Evolutionary conservation across 2,797 vertebrate species (phyloP), one percentile per base, ranked within the genome.

Genomic region (Heteromormyrus szaboi): DNA sequence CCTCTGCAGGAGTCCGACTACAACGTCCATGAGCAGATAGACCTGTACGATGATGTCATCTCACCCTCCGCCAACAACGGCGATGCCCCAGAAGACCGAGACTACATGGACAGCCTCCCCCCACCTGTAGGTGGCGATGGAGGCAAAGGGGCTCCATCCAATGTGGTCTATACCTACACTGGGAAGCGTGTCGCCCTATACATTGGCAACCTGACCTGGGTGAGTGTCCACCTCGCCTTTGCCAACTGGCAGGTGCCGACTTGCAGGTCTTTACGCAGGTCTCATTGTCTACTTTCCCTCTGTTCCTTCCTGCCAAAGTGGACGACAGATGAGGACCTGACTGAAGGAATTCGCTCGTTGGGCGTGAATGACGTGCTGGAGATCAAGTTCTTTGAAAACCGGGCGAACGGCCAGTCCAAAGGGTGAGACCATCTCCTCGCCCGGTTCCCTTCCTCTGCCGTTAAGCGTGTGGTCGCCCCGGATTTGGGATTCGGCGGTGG

Each of bases 381-480:
- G 95, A 99, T 99, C 90, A 99, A 99, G 93, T 99, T 99, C 94
- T 99, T 98, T 96, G 99, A 99, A 95, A 99, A 99, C 94, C 94
- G 99, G 91, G 98, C 98, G 92, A 99, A 99, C 94, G 99, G 98
- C 91, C 98, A 99, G 90, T 99, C 98, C 51, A 99, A 99, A 94
- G 98, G 99, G 99, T 99, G 94, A 97, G 96, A 89, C 22, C 17
- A 12, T 11, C 37, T 41, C 9, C 12, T 3, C 0, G 19, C 37
- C 68, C 9, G 22, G 17, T 29, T n/a, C 22, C 59, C 56, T 25
- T 4, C 9, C 41, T 29, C 5, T 62, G 37, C 6, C 1, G 48
- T 41, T 85, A 17, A 86, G 25, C 0, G 2, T 65, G 54, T 11
- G 25, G 29, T 72, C 68, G 17, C 1, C 0, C 2, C 7, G 14